Base-by-base conservation (phyloP, 2,113 vertebrate species). In the Tichodroma muraria region DNA sequence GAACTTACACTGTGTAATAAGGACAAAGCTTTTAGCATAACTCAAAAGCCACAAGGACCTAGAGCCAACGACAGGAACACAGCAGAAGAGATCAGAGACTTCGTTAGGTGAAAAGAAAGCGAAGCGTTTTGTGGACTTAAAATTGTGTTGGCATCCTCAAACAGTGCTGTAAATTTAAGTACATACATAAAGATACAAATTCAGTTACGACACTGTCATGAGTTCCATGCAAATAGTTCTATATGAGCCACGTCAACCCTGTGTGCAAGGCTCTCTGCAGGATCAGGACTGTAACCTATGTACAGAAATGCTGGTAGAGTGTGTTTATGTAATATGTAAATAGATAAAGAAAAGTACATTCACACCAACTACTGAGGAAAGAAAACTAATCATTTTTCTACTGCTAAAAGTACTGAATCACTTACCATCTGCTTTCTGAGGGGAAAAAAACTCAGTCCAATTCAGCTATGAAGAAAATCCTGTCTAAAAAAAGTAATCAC, bases 341-440 rank as follows among this genome's bases (percentile, higher is more conserved):
- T 96, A 94, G 89, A 89, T 93, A 93, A 95, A 92, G 96, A 96
- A 95, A 95, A 96, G 96, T 95, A 93, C 91, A 96, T 93, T 95
- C 91, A 91, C 89, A 89, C 83, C 84, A 93, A 49, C 94, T 89
- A 93, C 77, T 23, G 18, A 86, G 77, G 70, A 89, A 96, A 95
- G 86, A 96, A 96, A 96, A 96, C 80, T 90, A 95, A 96, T 88
- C 27, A 65, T 93, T 95, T 89, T 85, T 90, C 77, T 96, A 40
- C 73, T 72, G 86, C 92, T 93, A 50, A 71, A 93, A 94, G 91
- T 76, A 96, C 93, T 95, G 94, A 97, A 94, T 97, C 95, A 95
- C 80, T 85, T 88, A 95, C 96, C 96, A 96, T 96, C 95, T 96
- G 92, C 35, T 83, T 89, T 81, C n/a, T 53, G 80, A 87, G 70